Evolutionary conservation across 2,113 vertebrate species (phyloP), one percentile per base, ranked within the genome.

Genomic region (Bothrops jararaca): DNA sequence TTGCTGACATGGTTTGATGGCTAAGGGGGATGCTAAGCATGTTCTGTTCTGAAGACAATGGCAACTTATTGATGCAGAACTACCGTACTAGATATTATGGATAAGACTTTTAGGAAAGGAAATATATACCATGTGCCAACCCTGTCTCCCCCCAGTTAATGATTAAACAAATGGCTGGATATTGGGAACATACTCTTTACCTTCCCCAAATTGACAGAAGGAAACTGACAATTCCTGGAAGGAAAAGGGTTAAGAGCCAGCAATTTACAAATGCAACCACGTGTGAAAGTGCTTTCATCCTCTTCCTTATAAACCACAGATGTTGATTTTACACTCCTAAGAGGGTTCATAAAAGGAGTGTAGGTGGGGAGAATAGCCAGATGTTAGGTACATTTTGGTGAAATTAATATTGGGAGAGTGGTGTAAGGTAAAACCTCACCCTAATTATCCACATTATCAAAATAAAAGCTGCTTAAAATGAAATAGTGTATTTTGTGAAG

Each of bases 221-320:
- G 93, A 93, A 90, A 94, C 0, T 96, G 96, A 98, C 97, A 98
- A 98, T 98, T 98, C 97, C 97, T 98, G 97, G 97, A 98, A 98
- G 97, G 97, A 98, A 98, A 98, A 97, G 97, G 97, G 98, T 98
- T 98, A 98, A 98, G 98, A 96, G 97, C 97, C 97, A 98, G 96
- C 96, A 96, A 93, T 92, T 96, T 89, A 91, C 96, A 97, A 96
- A 97, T 80, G 94, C 92, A 87, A 89, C 93, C 95, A 74, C 50
- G 94, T 90, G 94, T 52, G 95, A 93, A 96, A 95, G 92, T 91
- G 52, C 96, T 97, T 97, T 64, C 94, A 89, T 96, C 95, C 97
- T 93, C 92, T 96, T 95, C 96, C 97, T 96, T 34, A 15, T 89
- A 91, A 92, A 8, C 92, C 58, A 74, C 95, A 26, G 13, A 24